Percentiles rank a stretch among this genome's conserved stretches.
Evolutionary conservation across 2,888 invertebrate genomes (phyloP).

Genomic region (Darwinula stevensoni): DNA sequence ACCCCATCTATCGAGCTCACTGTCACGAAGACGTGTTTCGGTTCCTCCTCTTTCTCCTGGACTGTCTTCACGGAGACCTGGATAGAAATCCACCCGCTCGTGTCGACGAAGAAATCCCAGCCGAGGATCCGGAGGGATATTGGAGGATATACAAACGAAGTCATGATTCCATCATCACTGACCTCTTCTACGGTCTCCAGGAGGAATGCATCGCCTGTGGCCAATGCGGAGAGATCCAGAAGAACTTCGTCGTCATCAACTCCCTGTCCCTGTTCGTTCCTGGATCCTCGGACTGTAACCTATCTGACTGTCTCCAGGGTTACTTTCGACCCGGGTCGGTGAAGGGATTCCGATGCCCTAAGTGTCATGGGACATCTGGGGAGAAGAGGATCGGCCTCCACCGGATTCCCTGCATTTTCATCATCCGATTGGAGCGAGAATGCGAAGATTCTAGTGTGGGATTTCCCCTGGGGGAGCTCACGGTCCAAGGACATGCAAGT

Average conservation of each 20-base stretch:
- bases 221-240: background rate
- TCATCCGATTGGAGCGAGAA: too few relatives aligned
- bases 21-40: background rate
- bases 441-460: too few relatives aligned
- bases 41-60: background rate
- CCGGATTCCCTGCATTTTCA: too few relatives aligned
- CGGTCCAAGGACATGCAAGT: too few relatives aligned
- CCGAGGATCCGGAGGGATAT: background rate
- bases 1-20: background rate
- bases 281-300: too few relatives aligned
- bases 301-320: too few relatives aligned
- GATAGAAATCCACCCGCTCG: slow-evolving; percentile 1
- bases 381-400: too few relatives aligned
- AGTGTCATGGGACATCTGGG: too few relatives aligned
- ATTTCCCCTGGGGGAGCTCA: too few relatives aligned
- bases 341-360: too few relatives aligned
- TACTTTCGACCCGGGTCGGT: too few relatives aligned
- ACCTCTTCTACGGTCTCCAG: background rate
- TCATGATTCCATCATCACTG: background rate
- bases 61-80: background rate
- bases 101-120: too few relatives aligned
- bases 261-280: background rate
- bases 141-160: background rate
- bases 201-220: background rate
- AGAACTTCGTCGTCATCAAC: background rate